These are phyloP conservation scores for Idaea biselata DNA, from an alignment of 2,888 invertebrate genomes.

Conservation along the genomic window DNA sequence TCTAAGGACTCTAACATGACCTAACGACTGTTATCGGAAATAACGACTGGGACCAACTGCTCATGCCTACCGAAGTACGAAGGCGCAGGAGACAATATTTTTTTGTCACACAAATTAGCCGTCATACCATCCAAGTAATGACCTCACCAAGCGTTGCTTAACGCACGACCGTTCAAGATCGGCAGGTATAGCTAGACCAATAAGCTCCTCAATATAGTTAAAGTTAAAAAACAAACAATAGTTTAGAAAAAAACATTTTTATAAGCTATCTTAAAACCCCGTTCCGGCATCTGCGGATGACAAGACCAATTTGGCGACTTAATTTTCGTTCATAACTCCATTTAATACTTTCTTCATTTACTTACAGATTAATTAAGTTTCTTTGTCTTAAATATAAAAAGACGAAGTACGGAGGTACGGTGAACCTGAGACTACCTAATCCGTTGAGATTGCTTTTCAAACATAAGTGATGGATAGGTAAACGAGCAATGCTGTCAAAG, in stretches of 20 bases:
- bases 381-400: constrained; percentile 9
- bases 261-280: background rate
- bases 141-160: too few relatives aligned
- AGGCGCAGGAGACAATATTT: too few relatives aligned
- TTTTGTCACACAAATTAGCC: too few relatives aligned
- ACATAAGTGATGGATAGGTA: background rate
- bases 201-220: too few relatives aligned
- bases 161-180: too few relatives aligned
- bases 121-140: too few relatives aligned
- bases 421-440: constrained; percentile 16
- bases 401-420: constrained; percentile 8
- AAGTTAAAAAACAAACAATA: constrained; percentile 4
- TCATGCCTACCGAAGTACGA: too few relatives aligned
- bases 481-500: background rate
- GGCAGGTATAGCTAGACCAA: too few relatives aligned
- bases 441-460: constrained; percentile 22
- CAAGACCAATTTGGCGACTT: constrained; percentile 25
- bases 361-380: constrained; percentile 13
- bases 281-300: constrained; percentile 24
- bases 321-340: constrained; percentile 16
- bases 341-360: constrained; percentile 6
- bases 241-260: background rate
- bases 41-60: too few relatives aligned
- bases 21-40: too few relatives aligned
- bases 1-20: too few relatives aligned